Percentiles rank a stretch among this genome's conserved stretches.
phyloP scores from a whole-genome alignment of 1,140 invertebrate genomes.

The Drosophila yakuba region DNA sequence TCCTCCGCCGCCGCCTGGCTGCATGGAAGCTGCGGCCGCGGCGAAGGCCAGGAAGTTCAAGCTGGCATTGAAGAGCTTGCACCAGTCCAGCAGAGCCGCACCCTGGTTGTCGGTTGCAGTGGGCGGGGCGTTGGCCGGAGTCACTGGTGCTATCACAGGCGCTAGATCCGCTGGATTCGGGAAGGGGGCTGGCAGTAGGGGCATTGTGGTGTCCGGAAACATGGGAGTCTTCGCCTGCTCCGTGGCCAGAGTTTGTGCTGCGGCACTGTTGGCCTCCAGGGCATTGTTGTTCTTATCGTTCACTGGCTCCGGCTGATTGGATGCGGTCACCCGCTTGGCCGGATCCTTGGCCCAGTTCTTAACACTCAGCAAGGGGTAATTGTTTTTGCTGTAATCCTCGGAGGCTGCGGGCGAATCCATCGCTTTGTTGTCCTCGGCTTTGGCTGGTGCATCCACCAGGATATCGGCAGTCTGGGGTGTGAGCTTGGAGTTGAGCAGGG shows the following conservation, averaged over 20 bases:
- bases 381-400: constrained; percentile 46
- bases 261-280: constrained; percentile 70
- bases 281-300: constrained; percentile 71
- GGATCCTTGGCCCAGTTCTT: constrained; percentile 85
- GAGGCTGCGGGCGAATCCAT: constrained; percentile 4
- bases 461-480: constrained; percentile 13
- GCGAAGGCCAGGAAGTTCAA: constrained; percentile 76
- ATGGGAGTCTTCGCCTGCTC: constrained; percentile 11
- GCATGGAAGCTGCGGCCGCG: constrained; percentile 70
- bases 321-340: constrained; percentile 52
- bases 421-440: constrained; percentile 34
- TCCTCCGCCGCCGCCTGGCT: constrained; percentile 30
- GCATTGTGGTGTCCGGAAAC: constrained; percentile 22
- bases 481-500: constrained; percentile 66
- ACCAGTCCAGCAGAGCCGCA: constrained; percentile 88
- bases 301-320: constrained; percentile 35
- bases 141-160: constrained; percentile 31
- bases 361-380: constrained; percentile 72
- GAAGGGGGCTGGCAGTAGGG: constrained; percentile 40
- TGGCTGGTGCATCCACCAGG: constrained; percentile 10
- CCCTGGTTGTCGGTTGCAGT: constrained; percentile 73
- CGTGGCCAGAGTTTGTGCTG: constrained; percentile 65
- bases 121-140: constrained; percentile 33
- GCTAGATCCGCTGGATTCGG: constrained; percentile 29
- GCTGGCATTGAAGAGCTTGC: constrained; percentile 88